These are phyloP conservation scores for Ganaspis brasiliensis DNA, from an alignment of 2,888 invertebrate genomes.

Conservation along the genomic window DNA sequence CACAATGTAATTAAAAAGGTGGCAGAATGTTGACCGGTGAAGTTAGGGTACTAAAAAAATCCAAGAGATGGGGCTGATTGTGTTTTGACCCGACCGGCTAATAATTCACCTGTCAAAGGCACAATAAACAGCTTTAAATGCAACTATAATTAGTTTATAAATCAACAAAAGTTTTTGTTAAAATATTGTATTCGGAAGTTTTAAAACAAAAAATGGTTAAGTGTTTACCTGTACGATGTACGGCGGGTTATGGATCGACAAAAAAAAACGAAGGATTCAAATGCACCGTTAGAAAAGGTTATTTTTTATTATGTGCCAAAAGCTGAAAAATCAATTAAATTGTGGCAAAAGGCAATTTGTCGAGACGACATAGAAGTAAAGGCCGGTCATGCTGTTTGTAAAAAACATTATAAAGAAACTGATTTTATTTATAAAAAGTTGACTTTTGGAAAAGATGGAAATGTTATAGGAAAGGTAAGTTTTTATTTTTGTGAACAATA, in stretches of 20 bases:
- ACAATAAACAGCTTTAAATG: too few relatives aligned
- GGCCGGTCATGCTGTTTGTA: not conserved
- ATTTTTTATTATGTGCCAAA: not conserved
- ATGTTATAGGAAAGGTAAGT: not conserved
- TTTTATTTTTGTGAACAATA: not conserved
- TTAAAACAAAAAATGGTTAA: slow-evolving; percentile 8
- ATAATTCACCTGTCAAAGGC: too few relatives aligned
- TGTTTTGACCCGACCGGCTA: too few relatives aligned
- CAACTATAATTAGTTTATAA: too few relatives aligned
- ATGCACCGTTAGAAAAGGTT: not conserved
- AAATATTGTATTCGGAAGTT: too few relatives aligned
- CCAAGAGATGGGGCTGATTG: too few relatives aligned
- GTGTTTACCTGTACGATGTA: not conserved
- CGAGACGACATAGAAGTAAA: not conserved
- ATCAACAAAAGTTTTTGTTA: too few relatives aligned
- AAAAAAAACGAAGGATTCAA: not conserved
- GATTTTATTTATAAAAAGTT: slow-evolving; percentile 1
- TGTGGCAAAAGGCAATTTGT: not conserved
- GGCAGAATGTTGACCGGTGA: too few relatives aligned
- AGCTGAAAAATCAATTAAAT: not conserved
- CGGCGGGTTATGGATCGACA: not conserved
- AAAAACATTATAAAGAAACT: slow-evolving; percentile 3
- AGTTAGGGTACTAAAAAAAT: too few relatives aligned
- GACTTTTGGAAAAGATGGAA: not conserved
- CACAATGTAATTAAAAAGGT: too few relatives aligned